phyloP scores from a whole-genome alignment of 2,888 invertebrate species.

The Rhogogaster chlorosoma region DNA sequence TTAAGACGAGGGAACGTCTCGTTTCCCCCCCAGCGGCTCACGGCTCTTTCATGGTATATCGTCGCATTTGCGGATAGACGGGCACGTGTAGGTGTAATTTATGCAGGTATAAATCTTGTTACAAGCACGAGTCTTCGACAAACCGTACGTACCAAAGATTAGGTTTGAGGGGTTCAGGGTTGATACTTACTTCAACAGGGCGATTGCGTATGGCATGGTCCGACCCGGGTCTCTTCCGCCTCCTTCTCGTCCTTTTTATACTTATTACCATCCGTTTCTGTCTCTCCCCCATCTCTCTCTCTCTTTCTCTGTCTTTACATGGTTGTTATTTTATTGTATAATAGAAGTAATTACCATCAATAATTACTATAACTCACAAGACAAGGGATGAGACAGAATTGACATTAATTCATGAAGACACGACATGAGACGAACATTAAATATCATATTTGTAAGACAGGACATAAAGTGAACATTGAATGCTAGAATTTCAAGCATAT shows the following conservation, averaged over 20 bases:
- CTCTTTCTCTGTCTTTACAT: neutral
- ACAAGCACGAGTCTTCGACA: constrained; percentile 22
- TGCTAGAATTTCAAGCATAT: no score
- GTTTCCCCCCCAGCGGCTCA: neutral
- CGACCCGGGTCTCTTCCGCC: neutral
- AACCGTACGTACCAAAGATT: constrained; percentile 30
- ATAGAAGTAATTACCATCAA: neutral
- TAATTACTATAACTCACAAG: neutral
- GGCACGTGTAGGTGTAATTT: neutral
- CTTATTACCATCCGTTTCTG: neutral
- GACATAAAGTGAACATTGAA: neutral
- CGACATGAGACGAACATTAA: neutral
- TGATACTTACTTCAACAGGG: constrained; percentile 5
- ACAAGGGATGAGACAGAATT: neutral
- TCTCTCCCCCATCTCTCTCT: neutral
- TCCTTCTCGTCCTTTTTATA: neutral
- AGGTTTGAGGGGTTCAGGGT: constrained; percentile 17
- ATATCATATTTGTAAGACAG: neutral
- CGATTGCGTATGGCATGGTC: constrained; percentile 7
- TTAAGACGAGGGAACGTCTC: neutral
- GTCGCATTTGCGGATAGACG: neutral
- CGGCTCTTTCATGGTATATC: neutral
- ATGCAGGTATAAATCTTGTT: constrained; percentile 35
- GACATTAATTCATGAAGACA: neutral
- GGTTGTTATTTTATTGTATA: neutral